Evolutionary conservation across 2,113 vertebrate species (phyloP).

Genomic region (Gymnorhina tibicen): DNA sequence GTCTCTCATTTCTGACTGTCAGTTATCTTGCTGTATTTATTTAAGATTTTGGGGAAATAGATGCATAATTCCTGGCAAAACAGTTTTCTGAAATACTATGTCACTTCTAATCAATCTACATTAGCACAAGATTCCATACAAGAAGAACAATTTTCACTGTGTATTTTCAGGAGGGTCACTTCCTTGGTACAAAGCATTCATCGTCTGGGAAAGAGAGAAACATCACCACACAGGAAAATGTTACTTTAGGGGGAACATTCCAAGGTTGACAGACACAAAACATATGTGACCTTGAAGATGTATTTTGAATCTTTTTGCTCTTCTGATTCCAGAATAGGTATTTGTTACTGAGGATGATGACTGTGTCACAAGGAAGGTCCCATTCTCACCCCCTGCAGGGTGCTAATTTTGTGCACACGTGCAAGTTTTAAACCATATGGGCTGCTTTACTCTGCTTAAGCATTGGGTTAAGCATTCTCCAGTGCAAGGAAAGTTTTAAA

Average conservation of each 20-base stretch:
- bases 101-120: not conserved
- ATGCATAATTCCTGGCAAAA: not conserved
- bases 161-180: constrained; percentile 1
- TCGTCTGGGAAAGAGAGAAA: not conserved
- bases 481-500: not conserved
- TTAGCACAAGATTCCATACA: not conserved
- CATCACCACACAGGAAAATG: not conserved
- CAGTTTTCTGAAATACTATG: not conserved
- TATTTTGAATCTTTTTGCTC: not conserved
- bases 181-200: constrained; percentile 12
- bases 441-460: not conserved
- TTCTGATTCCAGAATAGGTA: not conserved
- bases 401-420: not conserved
- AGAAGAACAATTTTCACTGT: not conserved
- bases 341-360: not conserved
- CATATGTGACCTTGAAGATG: not conserved
- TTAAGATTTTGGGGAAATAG: not conserved
- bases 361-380: not conserved
- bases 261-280: constrained; percentile 4
- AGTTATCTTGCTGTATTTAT: not conserved
- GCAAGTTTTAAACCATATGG: not conserved
- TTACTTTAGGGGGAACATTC: constrained; percentile 1
- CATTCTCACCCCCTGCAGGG: not conserved
- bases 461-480: not conserved
- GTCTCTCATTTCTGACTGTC: not conserved